Percentiles rank a stretch among this genome's conserved stretches.
Evolutionary conservation across 1,140 invertebrate species (phyloP).

Genomic region (Diorhabda elongata): DNA sequence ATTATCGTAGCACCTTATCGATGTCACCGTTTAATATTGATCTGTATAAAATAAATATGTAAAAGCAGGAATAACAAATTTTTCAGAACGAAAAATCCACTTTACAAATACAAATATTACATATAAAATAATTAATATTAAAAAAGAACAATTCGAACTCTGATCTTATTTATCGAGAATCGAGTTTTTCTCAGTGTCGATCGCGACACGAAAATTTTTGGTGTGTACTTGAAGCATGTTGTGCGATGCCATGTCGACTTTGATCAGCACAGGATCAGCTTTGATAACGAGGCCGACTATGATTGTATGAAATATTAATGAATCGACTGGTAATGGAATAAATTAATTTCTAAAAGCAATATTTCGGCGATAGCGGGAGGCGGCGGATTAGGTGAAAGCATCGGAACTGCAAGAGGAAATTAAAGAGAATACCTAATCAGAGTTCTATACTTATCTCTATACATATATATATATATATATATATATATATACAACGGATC

Average conservation of each 20-base stretch:
- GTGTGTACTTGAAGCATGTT: not conserved
- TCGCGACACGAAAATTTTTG: not conserved
- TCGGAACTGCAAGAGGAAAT: slow-evolving; percentile 40
- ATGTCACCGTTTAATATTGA: too few species aligned
- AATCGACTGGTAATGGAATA: slow-evolving; percentile 45
- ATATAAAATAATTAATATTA: too few species aligned
- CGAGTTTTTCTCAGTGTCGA: not conserved
- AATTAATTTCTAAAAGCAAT: slow-evolving; percentile 51
- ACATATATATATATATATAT: too few species aligned
- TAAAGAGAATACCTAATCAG: slow-evolving; percentile 46
- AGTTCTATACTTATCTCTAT: slow-evolving; percentile 22
- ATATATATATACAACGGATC: slow-evolving; percentile 29
- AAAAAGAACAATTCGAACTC: too few species aligned
- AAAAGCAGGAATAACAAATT: too few species aligned
- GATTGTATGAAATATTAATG: slow-evolving; percentile 25
- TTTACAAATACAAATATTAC: too few species aligned
- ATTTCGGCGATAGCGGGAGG: slow-evolving; percentile 36
- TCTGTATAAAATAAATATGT: too few species aligned
- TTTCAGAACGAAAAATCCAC: too few species aligned
- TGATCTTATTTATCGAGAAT: not conserved
- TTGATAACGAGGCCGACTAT: slow-evolving; percentile 22
- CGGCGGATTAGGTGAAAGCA: slow-evolving; percentile 32
- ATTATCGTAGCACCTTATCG: too few species aligned
- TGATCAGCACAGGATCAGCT: slow-evolving; percentile 20
- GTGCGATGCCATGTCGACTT: slow-evolving; percentile 17